phyloP scores from a whole-genome alignment of 2,113 vertebrate species.

The Rhizomys pruinosus region DNA sequence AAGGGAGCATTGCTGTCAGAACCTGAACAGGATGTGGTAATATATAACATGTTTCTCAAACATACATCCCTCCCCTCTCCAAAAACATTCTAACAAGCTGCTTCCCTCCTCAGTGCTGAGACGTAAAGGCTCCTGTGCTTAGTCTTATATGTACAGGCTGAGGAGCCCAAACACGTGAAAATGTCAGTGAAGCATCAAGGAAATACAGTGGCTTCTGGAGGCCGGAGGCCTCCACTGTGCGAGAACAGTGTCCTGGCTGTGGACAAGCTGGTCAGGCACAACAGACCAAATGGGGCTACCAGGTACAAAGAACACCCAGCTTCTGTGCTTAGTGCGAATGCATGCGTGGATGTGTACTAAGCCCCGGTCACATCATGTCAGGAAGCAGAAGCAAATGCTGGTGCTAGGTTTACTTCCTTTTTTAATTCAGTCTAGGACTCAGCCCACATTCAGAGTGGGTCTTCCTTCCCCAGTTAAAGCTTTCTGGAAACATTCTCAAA shows the following conservation, averaged over 20 bases:
- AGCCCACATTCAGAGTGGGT: not conserved
- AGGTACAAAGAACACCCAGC: not conserved
- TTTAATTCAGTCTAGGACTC: too few species aligned
- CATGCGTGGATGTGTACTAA: too few species aligned
- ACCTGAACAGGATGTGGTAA: not conserved
- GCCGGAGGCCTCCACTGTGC: rapidly evolving
- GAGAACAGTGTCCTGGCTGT: not conserved
- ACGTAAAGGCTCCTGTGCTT: not conserved
- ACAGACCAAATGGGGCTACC: too few species aligned
- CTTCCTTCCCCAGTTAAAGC: not conserved
- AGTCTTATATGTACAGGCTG: too few species aligned
- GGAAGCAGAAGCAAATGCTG: not conserved
- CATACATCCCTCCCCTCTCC: not conserved
- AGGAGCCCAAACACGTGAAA: not conserved
- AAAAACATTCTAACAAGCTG: not conserved
- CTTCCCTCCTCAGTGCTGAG: not conserved
- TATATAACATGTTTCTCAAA: not conserved
- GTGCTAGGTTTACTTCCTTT: not conserved
- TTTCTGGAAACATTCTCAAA: not conserved
- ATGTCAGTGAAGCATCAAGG: not conserved
- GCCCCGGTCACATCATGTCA: not conserved
- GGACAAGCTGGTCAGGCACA: not conserved
- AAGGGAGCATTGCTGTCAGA: not conserved
- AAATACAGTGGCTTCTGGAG: not conserved
- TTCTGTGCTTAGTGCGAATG: not conserved